Evolutionary conservation across 64 coral and sea anemone genomes (phyloP).

Genomic region (Stichodactyla helianthus): DNA sequence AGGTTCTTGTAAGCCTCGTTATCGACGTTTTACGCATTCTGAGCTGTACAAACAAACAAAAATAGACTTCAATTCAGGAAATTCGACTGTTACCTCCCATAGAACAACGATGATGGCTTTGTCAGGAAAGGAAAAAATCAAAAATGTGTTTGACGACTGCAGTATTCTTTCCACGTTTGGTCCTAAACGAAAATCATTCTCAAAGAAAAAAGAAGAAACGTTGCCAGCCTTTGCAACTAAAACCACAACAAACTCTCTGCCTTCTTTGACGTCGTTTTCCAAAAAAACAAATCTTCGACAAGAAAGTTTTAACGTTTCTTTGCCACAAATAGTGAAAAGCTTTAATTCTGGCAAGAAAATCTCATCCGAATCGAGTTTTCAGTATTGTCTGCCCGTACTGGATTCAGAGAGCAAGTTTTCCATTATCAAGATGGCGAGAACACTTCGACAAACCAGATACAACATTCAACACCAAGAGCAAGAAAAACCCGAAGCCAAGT

Average conservation of each 20-base stretch:
- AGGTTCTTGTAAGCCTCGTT: background rate
- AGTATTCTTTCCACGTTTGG: background rate
- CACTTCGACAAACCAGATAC: background rate
- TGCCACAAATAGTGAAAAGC: background rate
- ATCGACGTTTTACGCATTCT: background rate
- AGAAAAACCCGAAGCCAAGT: background rate
- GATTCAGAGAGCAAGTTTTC: slow-evolving; percentile 10
- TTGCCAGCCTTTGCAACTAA: background rate
- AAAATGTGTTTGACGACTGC: background rate
- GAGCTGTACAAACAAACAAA: background rate
- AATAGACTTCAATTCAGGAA: background rate
- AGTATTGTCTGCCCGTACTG: background rate
- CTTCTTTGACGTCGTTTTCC: background rate
- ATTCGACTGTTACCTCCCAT: background rate
- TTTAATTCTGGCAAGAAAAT: background rate
- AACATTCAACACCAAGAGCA: background rate
- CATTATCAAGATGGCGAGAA: slow-evolving; percentile 3
- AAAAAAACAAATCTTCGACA: background rate
- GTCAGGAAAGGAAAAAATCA: background rate
- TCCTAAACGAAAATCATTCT: background rate
- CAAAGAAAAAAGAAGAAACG: background rate
- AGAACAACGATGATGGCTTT: background rate
- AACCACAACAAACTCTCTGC: background rate
- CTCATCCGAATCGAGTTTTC: background rate
- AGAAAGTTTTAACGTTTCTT: background rate